Conservation (phyloP, 2,888 invertebrate species). For the Thereva nobilitata region DNA sequence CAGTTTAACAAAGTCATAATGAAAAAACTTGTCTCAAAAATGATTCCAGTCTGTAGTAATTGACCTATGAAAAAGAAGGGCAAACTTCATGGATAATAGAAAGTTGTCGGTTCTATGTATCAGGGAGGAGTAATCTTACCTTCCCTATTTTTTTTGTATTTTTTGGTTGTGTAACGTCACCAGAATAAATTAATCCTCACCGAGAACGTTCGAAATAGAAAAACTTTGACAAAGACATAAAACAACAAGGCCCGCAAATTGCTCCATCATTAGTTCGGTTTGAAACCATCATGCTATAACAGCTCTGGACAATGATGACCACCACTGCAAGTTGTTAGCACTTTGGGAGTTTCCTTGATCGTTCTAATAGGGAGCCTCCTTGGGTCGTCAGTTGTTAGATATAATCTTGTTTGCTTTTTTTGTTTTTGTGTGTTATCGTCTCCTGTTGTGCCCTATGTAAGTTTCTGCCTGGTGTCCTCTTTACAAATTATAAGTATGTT, state of each 20-base stretch:
- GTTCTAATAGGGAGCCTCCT: slow-evolving; percentile 4
- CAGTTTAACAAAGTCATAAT: too few relatives aligned
- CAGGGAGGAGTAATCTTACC: too few relatives aligned
- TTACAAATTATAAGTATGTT: slow-evolving; percentile 21
- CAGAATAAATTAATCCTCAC: slow-evolving; percentile 18
- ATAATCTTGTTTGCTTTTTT: slow-evolving; percentile 3
- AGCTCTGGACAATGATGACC: slow-evolving; percentile 22
- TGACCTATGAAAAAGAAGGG: too few relatives aligned
- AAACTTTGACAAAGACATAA: slow-evolving; percentile 29
- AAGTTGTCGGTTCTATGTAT: too few relatives aligned
- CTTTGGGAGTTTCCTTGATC: slow-evolving; percentile 11
- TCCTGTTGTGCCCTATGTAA: slow-evolving; percentile 10
- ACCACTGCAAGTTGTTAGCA: slow-evolving; percentile 25
- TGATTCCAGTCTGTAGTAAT: too few relatives aligned
- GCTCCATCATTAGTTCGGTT: slow-evolving; percentile 27
- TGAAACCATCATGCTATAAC: slow-evolving; percentile 22
- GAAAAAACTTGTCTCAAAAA: too few relatives aligned
- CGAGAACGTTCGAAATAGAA: slow-evolving; percentile 12
- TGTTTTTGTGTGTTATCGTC: slow-evolving; percentile 12
- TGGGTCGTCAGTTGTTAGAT: not conserved
- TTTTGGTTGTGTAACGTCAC: too few relatives aligned
- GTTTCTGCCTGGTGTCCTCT: slow-evolving; percentile 13
- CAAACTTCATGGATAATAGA: too few relatives aligned
- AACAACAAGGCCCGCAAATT: slow-evolving; percentile 22
- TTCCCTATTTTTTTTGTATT: too few relatives aligned